phyloP scores from a whole-genome alignment of 1,140 invertebrate species.

The Lithobius niger region DNA sequence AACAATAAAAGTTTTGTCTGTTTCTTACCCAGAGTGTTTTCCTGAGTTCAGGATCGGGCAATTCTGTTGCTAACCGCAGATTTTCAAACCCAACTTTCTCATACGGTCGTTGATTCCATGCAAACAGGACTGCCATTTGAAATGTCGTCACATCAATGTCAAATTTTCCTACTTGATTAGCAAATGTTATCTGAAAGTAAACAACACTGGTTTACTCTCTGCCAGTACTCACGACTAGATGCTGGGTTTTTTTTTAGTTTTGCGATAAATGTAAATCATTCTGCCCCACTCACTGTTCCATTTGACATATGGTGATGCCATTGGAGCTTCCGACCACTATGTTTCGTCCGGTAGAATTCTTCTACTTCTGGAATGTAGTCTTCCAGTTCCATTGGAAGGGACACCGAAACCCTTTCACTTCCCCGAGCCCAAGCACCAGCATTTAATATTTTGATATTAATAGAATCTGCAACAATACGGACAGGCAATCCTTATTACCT shows the following conservation, averaged over 20 bases:
- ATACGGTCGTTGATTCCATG: conserved; percentile 89
- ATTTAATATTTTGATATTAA: conserved; percentile 79
- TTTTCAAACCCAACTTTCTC: conserved; percentile 93
- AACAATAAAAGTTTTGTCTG: neutral
- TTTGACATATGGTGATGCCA: conserved; percentile 99
- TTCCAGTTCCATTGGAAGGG: conserved; percentile 90
- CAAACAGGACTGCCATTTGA: conserved; percentile 99
- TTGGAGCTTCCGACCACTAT: conserved; percentile 93
- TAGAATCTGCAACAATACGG: no score
- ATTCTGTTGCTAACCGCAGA: conserved; percentile 84
- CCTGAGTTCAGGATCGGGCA: conserved; percentile 89
- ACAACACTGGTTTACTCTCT: no score
- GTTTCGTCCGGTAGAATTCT: conserved; percentile 88
- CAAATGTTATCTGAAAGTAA: conserved; percentile 68
- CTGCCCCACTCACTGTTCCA: conserved; percentile 56
- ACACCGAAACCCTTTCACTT: conserved; percentile 85
- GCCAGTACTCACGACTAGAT: neutral
- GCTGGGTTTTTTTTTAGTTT: no score
- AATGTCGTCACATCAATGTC: conserved; percentile 98
- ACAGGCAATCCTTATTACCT: no score
- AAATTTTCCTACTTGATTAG: conserved; percentile 82
- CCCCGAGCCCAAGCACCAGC: conserved; percentile 94
- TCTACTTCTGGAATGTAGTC: conserved; percentile 97
- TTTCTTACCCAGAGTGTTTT: conserved; percentile 74
- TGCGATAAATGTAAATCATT: neutral